These are phyloP conservation scores for Callaeas wilsoni DNA, from an alignment of 2,113 vertebrate genomes.

Conservation along the genomic window DNA sequence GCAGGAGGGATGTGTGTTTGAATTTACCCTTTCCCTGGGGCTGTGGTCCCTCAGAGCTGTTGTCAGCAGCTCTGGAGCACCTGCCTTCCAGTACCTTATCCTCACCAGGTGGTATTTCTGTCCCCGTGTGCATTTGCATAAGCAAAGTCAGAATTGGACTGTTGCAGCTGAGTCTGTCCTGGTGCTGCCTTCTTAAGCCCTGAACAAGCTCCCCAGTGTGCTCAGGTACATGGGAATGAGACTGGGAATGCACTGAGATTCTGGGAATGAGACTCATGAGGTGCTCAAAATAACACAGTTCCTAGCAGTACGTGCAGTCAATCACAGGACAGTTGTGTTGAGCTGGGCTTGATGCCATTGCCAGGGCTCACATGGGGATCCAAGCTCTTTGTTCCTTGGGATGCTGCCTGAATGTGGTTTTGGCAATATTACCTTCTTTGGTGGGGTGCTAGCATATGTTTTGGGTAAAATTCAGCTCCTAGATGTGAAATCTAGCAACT, in stretches of 20 bases:
- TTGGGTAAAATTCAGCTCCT: background rate
- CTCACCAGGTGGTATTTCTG: background rate
- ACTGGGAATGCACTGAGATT: background rate
- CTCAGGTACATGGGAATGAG: background rate
- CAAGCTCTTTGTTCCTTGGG: background rate
- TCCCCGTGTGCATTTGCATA: rapidly evolving
- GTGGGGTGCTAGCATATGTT: background rate
- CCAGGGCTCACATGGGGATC: background rate
- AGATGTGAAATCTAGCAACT: background rate
- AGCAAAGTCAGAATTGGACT: background rate
- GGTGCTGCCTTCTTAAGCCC: background rate
- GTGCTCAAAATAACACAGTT: background rate
- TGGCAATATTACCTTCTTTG: background rate
- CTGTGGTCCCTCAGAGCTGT: background rate
- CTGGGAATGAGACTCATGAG: background rate
- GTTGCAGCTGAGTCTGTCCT: background rate
- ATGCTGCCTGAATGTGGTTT: background rate
- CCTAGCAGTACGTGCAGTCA: background rate
- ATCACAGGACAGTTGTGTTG: background rate
- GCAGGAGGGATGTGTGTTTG: background rate
- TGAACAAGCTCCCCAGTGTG: background rate
- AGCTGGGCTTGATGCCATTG: background rate
- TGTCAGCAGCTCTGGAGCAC: background rate
- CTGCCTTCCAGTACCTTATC: background rate
- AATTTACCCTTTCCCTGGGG: background rate